A percentile compares a stretch with the other conserved stretches of the same genome.
phyloP scores from a whole-genome alignment of 2,113 vertebrate genomes.

The Fulica atra region DNA sequence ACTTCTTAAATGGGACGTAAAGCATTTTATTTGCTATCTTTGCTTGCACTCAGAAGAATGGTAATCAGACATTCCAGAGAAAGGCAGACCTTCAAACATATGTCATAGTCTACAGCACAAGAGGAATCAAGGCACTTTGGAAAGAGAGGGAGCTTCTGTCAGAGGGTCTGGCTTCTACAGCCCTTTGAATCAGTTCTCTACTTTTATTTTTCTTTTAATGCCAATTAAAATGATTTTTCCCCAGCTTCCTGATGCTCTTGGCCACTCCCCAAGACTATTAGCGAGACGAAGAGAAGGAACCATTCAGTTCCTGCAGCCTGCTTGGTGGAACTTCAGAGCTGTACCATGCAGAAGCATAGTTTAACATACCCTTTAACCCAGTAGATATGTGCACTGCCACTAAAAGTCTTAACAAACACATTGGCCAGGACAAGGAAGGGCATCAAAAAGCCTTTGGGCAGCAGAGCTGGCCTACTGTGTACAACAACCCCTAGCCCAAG shows the following conservation, averaged over 20 bases:
- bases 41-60: neutral
- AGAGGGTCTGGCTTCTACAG: neutral
- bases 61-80: neutral
- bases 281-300: neutral
- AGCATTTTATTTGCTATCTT: neutral
- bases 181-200: neutral
- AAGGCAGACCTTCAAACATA: neutral
- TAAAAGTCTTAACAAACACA: neutral
- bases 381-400: neutral
- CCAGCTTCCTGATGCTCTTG: neutral
- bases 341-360: neutral
- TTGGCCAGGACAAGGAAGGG: neutral
- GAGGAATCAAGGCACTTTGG: neutral
- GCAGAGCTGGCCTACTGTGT: neutral
- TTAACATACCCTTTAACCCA: neutral
- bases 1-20: accelerated
- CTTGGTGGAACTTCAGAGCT: neutral
- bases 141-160: neutral
- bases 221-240: neutral
- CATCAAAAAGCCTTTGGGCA: neutral
- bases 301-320: neutral
- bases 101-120: neutral
- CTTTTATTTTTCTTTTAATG: neutral
- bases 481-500: neutral
- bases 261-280: neutral